Base-by-base conservation (phyloP, 2,797 vertebrate genomes). In the Brachyrhaphis roseni region DNA sequence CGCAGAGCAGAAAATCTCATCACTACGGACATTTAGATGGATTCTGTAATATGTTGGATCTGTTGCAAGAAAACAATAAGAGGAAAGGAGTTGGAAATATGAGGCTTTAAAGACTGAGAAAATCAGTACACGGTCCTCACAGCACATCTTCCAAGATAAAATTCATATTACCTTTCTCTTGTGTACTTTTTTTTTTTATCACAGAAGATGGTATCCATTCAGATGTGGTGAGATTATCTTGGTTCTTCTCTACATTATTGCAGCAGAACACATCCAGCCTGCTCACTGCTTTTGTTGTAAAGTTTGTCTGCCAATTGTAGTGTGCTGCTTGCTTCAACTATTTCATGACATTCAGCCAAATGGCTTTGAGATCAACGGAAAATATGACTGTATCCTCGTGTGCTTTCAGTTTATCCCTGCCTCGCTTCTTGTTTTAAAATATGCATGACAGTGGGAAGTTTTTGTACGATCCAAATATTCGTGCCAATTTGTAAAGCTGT, bases 291-390 rank as follows among this genome's bases (percentile, higher is more conserved):
- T 71, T 80, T 78, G 82, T 85, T 77, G 82, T 76, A 78, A 76
- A 79, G 89, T 83, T 85, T 78, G 83, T 84, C 72, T 84, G 88
- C 90, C 87, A 93, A 89, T 79, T 80, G 84, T 83, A 84, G 88
- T 92, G 88, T 68, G 81, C 85, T 75, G 87, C 87, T 76, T 90
- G 87, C 87, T 76, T 90, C 89, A 93, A 84, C 86, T 92, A 91
- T 92, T 93, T 94, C 85, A 87, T 91, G 88, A 94, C 89, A 94
- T 90, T 87, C 89, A 90, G 88, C 91, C 95, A 96, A 95, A 95
- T 96, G 95, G 95, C 93, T 95, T 95, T 94, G 92, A 95, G 95
- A 96, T 95, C 87, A 93, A 88, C 94, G 95, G 94, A 96, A 96
- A 96, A 95, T 95, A 94, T 96, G 94, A 95, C 93, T 94, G 87